These are phyloP conservation scores for Acanthosepion pharaonis DNA, from an alignment of 2,888 invertebrate genomes.

Conservation along the genomic window DNA sequence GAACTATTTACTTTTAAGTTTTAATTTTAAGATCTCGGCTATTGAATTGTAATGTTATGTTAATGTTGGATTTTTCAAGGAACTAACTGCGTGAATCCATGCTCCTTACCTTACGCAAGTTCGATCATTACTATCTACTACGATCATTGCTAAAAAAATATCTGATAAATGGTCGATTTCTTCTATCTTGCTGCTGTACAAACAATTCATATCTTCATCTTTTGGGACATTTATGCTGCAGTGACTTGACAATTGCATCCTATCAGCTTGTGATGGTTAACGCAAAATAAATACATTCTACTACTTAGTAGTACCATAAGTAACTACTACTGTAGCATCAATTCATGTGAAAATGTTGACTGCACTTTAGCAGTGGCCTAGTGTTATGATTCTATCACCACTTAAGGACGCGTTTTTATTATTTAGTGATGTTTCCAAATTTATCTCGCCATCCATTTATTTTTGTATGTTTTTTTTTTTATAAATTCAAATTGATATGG, in stretches of 20 bases:
- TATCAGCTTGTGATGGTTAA: background rate
- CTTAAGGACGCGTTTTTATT: background rate
- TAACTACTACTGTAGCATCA: slow-evolving; percentile 15
- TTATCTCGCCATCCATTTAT: background rate
- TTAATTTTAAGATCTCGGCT: background rate
- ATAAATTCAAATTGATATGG: background rate
- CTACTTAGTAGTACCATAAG: background rate
- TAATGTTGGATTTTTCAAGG: background rate
- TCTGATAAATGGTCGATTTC: background rate
- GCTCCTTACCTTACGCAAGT: background rate
- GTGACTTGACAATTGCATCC: background rate
- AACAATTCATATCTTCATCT: background rate
- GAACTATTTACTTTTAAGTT: background rate
- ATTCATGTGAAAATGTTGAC: background rate
- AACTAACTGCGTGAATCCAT: background rate
- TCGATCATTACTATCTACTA: background rate
- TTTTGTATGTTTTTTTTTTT: background rate
- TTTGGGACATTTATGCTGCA: background rate
- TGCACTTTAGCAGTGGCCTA: background rate
- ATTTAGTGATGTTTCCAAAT: background rate
- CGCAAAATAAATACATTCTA: background rate
- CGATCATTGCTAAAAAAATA: background rate
- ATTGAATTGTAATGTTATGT: background rate
- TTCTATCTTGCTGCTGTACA: background rate
- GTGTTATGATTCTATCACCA: background rate